phyloP scores from a whole-genome alignment of 1,140 invertebrate species.

The Hypsibius dujardini region DNA sequence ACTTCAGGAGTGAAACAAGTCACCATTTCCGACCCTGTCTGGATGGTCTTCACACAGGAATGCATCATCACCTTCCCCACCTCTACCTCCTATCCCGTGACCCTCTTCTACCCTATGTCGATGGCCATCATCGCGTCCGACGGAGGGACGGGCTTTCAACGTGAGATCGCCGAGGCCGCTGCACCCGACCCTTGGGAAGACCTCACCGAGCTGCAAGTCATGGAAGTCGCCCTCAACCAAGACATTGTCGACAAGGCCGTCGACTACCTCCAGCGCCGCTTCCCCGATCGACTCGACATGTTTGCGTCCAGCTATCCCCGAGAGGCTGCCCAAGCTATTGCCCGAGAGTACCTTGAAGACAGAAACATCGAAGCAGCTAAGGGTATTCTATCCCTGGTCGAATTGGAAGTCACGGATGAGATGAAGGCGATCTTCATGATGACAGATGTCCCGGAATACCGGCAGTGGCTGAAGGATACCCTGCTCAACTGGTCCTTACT shows the following conservation, averaged over 20 bases:
- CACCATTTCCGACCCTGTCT: not conserved
- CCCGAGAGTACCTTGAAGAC: not conserved
- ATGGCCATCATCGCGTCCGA: not conserved
- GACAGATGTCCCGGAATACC: not conserved
- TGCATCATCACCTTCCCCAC: conserved; percentile 4
- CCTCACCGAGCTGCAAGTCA: not conserved
- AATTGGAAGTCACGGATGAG: not conserved
- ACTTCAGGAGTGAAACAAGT: not conserved
- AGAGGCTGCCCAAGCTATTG: not conserved
- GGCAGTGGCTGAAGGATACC: not conserved
- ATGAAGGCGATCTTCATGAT: not conserved
- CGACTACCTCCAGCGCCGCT: not conserved
- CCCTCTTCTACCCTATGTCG: not conserved
- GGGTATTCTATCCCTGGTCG: not conserved
- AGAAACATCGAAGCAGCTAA: not conserved
- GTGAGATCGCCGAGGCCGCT: not conserved
- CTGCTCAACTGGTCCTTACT: not conserved
- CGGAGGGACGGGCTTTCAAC: not conserved
- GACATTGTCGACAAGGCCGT: conserved; percentile 13
- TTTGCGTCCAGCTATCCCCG: not conserved
- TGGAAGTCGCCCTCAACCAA: not conserved
- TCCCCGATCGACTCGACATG: not conserved
- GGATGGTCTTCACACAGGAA: not conserved
- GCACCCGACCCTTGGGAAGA: conserved; percentile 14
- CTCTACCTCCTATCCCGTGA: not conserved